Percentiles rank a stretch among this genome's conserved stretches.
These are phyloP conservation scores for Syndactyla subalaris DNA, from an alignment of 2,797 vertebrate species.

Conservation along the genomic window DNA sequence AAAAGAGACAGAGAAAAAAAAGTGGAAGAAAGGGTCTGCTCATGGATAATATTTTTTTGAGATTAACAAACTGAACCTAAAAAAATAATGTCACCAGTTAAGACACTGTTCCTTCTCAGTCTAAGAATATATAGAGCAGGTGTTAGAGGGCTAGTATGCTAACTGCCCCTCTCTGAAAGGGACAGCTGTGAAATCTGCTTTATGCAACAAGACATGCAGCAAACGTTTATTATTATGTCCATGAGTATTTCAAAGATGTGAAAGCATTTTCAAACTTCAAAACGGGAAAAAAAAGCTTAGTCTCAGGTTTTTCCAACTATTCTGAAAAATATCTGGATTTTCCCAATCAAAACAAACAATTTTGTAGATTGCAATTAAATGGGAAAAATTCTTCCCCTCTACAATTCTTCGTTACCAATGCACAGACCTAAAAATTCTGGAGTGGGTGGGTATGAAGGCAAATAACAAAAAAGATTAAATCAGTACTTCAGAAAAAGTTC, in stretches of 20 bases:
- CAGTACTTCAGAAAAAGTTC: not conserved
- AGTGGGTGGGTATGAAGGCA: accelerated
- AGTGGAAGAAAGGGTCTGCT: not conserved
- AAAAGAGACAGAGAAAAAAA: not conserved
- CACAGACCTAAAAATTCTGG: not conserved
- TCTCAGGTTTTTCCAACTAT: not conserved
- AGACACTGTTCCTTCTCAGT: not conserved
- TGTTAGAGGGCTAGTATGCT: not conserved
- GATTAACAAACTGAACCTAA: constrained; percentile 16
- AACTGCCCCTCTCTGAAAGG: not conserved
- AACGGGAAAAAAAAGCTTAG: not conserved
- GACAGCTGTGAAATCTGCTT: not conserved
- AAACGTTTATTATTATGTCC: not conserved
- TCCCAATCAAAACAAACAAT: not conserved
- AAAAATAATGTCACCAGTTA: not conserved
- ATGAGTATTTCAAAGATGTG: not conserved
- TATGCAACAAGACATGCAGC: not conserved
- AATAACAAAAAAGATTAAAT: not conserved
- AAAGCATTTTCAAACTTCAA: not conserved
- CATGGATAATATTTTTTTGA: not conserved
- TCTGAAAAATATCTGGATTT: not conserved
- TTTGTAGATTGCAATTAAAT: not conserved
- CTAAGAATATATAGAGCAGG: not conserved
- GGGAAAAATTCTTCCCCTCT: not conserved
- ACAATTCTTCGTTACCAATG: not conserved